phyloP scores from a whole-genome alignment of 1,140 invertebrate species.

The Micrasema longulum region DNA sequence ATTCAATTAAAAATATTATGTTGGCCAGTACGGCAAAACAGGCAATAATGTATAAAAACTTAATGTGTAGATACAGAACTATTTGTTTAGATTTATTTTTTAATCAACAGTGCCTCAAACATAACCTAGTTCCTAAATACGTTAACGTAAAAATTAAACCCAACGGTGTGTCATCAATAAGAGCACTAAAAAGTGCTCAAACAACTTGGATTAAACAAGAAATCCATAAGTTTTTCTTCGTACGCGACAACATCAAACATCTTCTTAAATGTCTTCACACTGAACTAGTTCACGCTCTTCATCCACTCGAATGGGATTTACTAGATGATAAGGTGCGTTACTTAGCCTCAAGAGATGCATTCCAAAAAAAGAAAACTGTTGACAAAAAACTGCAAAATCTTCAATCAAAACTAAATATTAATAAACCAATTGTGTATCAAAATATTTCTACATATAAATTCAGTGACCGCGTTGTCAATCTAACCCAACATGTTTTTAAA shows the following conservation, averaged over 20 bases:
- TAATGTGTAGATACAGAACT: not conserved
- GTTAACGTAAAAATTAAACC: not conserved
- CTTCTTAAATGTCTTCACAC: not conserved
- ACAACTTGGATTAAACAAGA: not conserved
- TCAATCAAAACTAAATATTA: not conserved
- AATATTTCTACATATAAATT: too few relatives aligned
- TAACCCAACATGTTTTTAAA: too few relatives aligned
- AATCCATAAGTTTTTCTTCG: not conserved
- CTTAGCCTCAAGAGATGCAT: not conserved
- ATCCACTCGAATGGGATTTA: not conserved
- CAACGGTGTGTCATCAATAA: not conserved
- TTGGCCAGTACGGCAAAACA: not conserved
- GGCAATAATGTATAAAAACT: not conserved
- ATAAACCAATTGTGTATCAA: too few relatives aligned
- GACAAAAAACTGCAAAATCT: not conserved
- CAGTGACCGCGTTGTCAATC: too few relatives aligned
- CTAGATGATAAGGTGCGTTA: not conserved
- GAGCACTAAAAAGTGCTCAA: not conserved
- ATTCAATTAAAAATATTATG: not conserved
- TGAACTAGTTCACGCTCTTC: not conserved
- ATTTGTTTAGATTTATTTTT: not conserved
- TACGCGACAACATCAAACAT: not conserved
- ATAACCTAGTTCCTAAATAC: not conserved
- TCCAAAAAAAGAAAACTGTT: not conserved
- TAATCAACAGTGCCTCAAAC: not conserved